Conservation (phyloP, 2,113 vertebrate genomes). For the Clupea harengus region DNA sequence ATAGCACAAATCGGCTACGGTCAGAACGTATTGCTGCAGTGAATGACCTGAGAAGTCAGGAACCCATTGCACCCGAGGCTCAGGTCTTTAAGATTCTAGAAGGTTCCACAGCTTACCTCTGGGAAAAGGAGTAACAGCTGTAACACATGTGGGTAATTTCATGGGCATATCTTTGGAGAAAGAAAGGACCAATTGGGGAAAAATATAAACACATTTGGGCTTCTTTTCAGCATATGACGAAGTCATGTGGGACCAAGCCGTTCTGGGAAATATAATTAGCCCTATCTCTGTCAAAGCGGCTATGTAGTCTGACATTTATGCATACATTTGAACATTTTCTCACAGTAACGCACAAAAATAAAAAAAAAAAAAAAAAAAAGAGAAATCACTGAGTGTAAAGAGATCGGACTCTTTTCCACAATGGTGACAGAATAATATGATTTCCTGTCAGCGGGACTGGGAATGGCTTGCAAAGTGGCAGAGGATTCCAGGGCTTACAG, state of each 20-base stretch:
- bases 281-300: background rate
- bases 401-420: background rate
- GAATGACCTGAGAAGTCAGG: background rate
- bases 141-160: no score
- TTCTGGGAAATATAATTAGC: background rate
- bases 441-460: background rate
- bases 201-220: background rate
- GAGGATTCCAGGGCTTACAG: background rate
- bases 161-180: background rate
- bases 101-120: background rate
- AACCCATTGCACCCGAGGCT: background rate
- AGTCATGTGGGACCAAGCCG: background rate
- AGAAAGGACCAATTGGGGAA: background rate
- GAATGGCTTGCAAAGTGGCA: background rate
- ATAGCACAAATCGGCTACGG: background rate
- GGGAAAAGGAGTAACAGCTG: background rate
- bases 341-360: background rate
- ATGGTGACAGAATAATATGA: background rate
- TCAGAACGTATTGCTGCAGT: background rate
- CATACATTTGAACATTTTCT: background rate
- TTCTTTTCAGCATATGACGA: background rate
- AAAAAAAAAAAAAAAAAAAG: background rate
- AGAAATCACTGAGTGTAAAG: background rate
- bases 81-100: background rate
- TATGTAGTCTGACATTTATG: background rate